Evolutionary conservation across 30 jellyfish, hydroid and myxozoan species (phyloP), one percentile per base, ranked within the genome.

Genomic region (Cassiopea xamachana): DNA sequence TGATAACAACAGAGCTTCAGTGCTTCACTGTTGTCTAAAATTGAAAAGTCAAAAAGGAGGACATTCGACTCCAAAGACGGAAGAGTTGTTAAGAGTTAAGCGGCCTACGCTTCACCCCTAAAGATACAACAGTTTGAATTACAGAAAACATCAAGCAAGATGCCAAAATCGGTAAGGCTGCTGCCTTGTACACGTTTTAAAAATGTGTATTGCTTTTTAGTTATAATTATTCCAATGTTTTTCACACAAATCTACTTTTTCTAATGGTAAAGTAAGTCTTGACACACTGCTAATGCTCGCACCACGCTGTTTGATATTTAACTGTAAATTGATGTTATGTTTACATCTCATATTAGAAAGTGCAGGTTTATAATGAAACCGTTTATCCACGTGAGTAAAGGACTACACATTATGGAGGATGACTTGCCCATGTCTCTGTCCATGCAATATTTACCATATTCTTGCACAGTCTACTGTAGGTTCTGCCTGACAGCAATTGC

Each of bases 101-200:
- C 74, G 70, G 93, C 87, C 87, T 45, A 72, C 55, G 59, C 70
- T 71, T 71, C 80, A 71, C n/a, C 27, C 4, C 80, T 3, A 14
- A 27, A 71, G 15, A 43, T 19, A 6, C 80, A 1, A 18, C 58
- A 71, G 74, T 2, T 43, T 14, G 80, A 55, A 3, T 55, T 55
- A 10, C 39, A 27, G 27, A 71, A 12, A 71, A 14, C 80, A 71
- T 19, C 80, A 4, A 55, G 10, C 80, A 86, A 86, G 27, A 86
- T 86, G 93, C 93, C 93, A 69, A 86, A 86, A 86, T 14, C 93
- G 48, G 93, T 86, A 76, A 86, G 93, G 64, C 17, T 17, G 15
- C 27, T 2, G 17, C 76, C 55, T 13, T 55, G 12, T 55, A 6
- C 12, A 6, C 46, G 39, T 7, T 55, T 19, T 13, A 46, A 47